These are phyloP conservation scores for Himalopsyche kuldschensis DNA, from an alignment of 2,888 invertebrate genomes.

Conservation along the genomic window DNA sequence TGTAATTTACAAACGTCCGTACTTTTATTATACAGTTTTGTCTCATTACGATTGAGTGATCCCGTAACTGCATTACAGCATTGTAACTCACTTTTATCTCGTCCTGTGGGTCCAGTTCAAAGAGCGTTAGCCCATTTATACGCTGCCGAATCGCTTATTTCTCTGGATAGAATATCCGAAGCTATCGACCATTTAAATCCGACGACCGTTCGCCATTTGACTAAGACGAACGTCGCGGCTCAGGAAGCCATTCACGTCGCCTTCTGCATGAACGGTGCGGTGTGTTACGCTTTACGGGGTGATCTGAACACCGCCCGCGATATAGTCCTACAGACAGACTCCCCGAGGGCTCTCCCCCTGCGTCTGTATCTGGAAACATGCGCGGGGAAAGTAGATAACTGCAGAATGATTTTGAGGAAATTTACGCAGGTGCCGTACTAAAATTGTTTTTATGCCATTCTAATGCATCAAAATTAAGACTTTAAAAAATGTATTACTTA, in stretches of 20 bases:
- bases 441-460: background rate
- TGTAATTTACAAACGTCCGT: slow-evolving; percentile 66
- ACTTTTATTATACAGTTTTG: slow-evolving; percentile 80
- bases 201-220: slow-evolving; percentile 64
- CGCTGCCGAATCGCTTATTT: slow-evolving; percentile 83
- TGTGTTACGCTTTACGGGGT: slow-evolving; percentile 53
- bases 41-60: slow-evolving; percentile 79
- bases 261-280: slow-evolving; percentile 59
- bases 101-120: slow-evolving; percentile 62
- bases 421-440: slow-evolving; percentile 42
- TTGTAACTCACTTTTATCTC: slow-evolving; percentile 72
- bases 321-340: slow-evolving; percentile 56
- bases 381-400: slow-evolving; percentile 58
- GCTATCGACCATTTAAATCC: slow-evolving; percentile 83
- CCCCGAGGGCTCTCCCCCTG: slow-evolving; percentile 54
- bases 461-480: background rate
- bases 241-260: slow-evolving; percentile 56
- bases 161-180: slow-evolving; percentile 79
- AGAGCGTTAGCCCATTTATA: slow-evolving; percentile 86
- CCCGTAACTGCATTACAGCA: slow-evolving; percentile 77
- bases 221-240: slow-evolving; percentile 53
- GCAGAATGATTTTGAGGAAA: slow-evolving; percentile 54
- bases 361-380: slow-evolving; percentile 63
- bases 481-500: too few relatives aligned
- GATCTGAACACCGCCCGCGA: slow-evolving; percentile 56